These are phyloP conservation scores for Oncorhynchus nerka DNA, from an alignment of 2,113 vertebrate genomes.

Conservation along the genomic window DNA sequence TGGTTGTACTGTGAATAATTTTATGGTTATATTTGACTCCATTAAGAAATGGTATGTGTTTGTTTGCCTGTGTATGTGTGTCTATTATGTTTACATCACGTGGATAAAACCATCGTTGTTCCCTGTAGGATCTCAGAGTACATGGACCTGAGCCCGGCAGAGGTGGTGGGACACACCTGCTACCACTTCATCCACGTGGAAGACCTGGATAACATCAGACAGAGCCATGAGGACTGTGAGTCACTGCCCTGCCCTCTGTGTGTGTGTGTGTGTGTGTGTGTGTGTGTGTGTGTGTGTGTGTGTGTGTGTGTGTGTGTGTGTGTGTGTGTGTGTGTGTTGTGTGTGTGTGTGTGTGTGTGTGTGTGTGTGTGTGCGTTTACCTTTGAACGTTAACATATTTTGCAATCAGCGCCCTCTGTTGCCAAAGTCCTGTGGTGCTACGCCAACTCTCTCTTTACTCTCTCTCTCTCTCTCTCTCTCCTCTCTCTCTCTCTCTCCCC, in stretches of 20 bases:
- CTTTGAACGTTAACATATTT: background rate
- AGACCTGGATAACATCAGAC: conserved; percentile 82
- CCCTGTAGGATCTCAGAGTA: conserved; percentile 85
- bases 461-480: background rate
- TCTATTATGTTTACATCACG: background rate
- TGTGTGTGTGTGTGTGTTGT: too few relatives aligned
- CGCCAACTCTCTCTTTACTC: background rate
- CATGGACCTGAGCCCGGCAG: conserved; percentile 86
- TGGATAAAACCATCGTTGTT: background rate
- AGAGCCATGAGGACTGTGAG: conserved; percentile 88
- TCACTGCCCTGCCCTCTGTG: too few relatives aligned
- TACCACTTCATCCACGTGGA: conserved; percentile 88
- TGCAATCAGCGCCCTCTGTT: conserved; percentile 65
- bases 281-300: too few relatives aligned
- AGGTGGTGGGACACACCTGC: conserved; percentile 87
- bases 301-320: too few relatives aligned
- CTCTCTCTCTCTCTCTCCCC: too few relatives aligned
- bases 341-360: too few relatives aligned
- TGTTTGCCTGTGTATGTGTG: background rate
- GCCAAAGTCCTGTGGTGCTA: conserved; percentile 39
- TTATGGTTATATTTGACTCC: background rate
- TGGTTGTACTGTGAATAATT: background rate
- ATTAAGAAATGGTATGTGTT: background rate
- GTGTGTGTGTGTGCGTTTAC: too few relatives aligned
- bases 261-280: background rate